These are phyloP conservation scores for Glossophaga mutica DNA, from an alignment of 2,797 vertebrate species.

Conservation along the genomic window DNA sequence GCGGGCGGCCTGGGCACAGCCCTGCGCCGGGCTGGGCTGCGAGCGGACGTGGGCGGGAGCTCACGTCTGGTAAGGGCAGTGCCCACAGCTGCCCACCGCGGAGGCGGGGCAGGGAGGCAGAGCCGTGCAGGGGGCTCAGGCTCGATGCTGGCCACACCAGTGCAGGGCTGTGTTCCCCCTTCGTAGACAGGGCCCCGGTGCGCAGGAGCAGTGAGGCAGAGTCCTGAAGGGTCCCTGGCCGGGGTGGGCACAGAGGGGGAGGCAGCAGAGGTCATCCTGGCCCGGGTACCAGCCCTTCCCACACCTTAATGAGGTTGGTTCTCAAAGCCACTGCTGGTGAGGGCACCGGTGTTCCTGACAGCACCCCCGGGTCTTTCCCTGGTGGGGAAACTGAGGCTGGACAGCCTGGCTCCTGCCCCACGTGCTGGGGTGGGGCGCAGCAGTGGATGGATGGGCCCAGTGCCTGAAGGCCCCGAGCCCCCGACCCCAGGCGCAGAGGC, in stretches of 20 bases:
- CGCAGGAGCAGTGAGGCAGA: neutral
- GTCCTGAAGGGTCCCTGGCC: neutral
- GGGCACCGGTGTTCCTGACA: too few relatives aligned
- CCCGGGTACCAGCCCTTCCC: accelerated
- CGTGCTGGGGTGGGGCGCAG: neutral
- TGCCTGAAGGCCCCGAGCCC: neutral
- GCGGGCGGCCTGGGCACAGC: neutral
- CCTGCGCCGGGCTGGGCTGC: neutral
- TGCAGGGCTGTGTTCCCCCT: neutral
- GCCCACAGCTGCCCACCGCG: neutral
- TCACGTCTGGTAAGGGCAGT: neutral
- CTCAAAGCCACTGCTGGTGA: neutral
- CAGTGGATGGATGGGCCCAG: neutral
- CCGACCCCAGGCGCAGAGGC: neutral
- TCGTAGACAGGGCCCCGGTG: neutral
- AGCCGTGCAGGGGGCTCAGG: neutral
- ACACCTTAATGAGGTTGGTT: accelerated
- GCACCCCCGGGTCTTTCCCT: neutral
- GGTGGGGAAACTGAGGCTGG: neutral
- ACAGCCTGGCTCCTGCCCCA: neutral
- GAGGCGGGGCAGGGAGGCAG: neutral
- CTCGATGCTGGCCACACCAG: accelerated
- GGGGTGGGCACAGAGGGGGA: neutral
- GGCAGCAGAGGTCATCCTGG: neutral
- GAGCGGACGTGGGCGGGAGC: neutral